Evolutionary conservation across 2,888 invertebrate species (phyloP), one percentile per base, ranked within the genome.

Genomic region (Drosophila paranaensis): DNA sequence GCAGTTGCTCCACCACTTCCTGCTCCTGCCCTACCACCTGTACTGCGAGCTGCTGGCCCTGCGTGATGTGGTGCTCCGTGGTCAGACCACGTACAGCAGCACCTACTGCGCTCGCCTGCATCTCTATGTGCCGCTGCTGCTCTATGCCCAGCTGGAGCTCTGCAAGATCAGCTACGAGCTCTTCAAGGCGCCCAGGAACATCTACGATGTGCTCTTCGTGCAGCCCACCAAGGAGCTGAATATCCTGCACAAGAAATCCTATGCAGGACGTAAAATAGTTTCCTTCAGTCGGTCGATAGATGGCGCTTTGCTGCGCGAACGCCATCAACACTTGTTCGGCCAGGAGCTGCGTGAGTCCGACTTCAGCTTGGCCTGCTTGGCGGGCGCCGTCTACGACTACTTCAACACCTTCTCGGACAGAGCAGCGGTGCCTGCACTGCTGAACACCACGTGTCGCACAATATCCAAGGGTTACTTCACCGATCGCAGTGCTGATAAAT

Each of bases 231-330:
- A 88, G 40, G 92, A 93, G 71, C 57, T 87, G 5, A 93, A 93
- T 63, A 88, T 91, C 6, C 75, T 93, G 3, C 92, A 93, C 55
- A 82, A 91, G 60, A 92, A 92, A 68, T 92, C 93, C 0, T 92
- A 92, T 70, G 91, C 91, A 2, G 93, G 93, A 0, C 84, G 93
- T 13, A 93, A 93, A 77, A 91, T 92, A 6, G 88, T 93, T 4
- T 90, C 93, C 1, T 93, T 92, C 50, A 91, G 92, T 3, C 91
- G 91, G 1, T 89, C 91, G 10, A 90, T 93, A n/a, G 85, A 91
- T 73, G 90, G 93, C 82, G 78, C 92, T 69, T 84, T 77, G 11
- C 58, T 93, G 2, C 82, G 91, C 4, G 75, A 88, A 6, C 90
- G 91, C 5, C 76, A 91, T 35, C 77, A 78, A n/a, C 74, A 90